Base-by-base conservation (phyloP, 2,113 vertebrate genomes). In the Amazona vittata region DNA sequence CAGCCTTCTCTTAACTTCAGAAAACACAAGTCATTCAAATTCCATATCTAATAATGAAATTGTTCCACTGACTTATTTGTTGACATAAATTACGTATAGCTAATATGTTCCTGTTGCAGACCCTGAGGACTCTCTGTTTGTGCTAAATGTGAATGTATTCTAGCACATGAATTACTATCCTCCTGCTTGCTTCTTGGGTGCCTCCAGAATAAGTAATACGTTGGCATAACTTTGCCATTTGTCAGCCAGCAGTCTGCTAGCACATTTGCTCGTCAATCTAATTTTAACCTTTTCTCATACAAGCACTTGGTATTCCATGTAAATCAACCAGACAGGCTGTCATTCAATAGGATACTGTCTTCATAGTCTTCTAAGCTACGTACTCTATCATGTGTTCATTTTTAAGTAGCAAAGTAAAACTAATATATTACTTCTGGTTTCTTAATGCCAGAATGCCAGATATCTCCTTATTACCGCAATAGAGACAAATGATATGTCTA, bases 211-310 rank as follows among this genome's bases (percentile, higher is more conserved):
- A 97, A 97, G 93, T 97, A 97, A 98, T 96, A 94, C 79, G 4
- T 97, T 98, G 98, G 98, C 98, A 98, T 98, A 98, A 97, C 97
- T 98, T 97, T 97, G 96, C 98, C 98, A 98, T 98, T 98, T 98
- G 98, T 98, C 98, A 98, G 98, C 98, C 97, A 98, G 98, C 97
- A 98, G 98, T 98, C 98, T 98, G 97, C 94, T 97, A 97, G 97
- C 98, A 99, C 98, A 98, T 98, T 98, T 98, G 98, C 97, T 98
- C 97, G 97, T 98, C 98, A 98, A 98, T 98, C 98, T 98, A 98
- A 98, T 97, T 97, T 98, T 98, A 98, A 98, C 98, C 97, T 98
- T 98, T 98, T 97, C 97, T 98, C 97, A 84, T 97, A 92, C 52
- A 7, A 94, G 97, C 98, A 97, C 97, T 98, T 98, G 98, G 96